These are phyloP conservation scores for Thalpophila matura DNA, from an alignment of 2,888 invertebrate species.

Conservation along the genomic window DNA sequence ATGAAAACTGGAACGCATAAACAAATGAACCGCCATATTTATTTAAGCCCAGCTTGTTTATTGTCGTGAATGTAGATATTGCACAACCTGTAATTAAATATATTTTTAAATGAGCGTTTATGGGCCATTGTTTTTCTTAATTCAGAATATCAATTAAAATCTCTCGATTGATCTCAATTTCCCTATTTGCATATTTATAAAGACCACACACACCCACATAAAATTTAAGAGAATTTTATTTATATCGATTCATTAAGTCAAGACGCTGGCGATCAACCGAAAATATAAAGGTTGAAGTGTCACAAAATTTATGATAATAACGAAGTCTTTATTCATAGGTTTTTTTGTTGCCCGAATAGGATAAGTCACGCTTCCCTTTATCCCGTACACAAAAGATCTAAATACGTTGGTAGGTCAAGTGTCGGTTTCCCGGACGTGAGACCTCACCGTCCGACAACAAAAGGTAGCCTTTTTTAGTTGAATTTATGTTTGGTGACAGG, in stretches of 20 bases:
- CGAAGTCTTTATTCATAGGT: conserved; percentile 76
- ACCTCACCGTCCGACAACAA: conserved; percentile 79
- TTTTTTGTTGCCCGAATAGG: conserved; percentile 77
- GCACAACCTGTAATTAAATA: neutral
- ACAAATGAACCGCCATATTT: conserved; percentile 34
- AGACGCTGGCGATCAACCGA: conserved; percentile 63
- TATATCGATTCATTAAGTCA: conserved; percentile 61
- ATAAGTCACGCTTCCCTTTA: conserved; percentile 87
- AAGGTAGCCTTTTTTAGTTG: conserved; percentile 75
- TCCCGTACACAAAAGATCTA: conserved; percentile 85
- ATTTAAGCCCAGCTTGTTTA: conserved; percentile 33
- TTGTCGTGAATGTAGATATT: conserved; percentile 12
- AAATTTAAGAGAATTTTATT: conserved; percentile 63
- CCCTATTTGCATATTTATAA: conserved; percentile 37
- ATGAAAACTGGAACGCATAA: conserved; percentile 35
- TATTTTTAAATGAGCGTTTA: neutral
- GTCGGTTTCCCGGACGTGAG: conserved; percentile 87
- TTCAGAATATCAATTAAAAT: conserved; percentile 18
- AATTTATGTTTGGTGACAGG: conserved; percentile 78
- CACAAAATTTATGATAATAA: conserved; percentile 80
- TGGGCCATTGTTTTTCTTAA: neutral
- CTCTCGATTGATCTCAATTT: conserved; percentile 32
- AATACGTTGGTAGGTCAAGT: conserved; percentile 88
- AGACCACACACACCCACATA: conserved; percentile 64
- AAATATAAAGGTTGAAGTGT: conserved; percentile 66